Evolutionary conservation across 2,888 invertebrate species (phyloP).

Genomic region (Neoscelio sp.): DNA sequence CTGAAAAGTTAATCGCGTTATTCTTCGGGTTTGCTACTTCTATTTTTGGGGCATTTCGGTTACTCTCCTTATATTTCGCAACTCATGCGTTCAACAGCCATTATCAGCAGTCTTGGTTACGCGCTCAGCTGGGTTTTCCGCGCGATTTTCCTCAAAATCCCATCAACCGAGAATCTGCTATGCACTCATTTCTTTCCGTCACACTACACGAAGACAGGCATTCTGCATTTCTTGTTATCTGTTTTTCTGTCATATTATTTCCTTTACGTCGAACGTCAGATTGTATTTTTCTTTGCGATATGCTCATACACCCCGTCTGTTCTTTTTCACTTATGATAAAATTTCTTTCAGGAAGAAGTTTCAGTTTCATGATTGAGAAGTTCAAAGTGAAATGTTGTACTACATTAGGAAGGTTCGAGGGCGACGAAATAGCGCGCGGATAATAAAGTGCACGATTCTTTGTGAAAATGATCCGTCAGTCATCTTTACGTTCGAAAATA

Average conservation of each 20-base stretch:
- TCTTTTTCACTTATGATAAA: too few relatives aligned
- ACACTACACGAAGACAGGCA: slow-evolving; percentile 16
- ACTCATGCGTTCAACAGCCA: slow-evolving; percentile 59
- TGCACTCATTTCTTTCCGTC: slow-evolving; percentile 51
- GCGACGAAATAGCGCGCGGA: too few relatives aligned
- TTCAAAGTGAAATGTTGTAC: too few relatives aligned
- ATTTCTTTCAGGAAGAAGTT: too few relatives aligned
- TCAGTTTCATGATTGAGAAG: too few relatives aligned
- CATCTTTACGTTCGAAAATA: too few relatives aligned
- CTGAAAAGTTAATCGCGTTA: slow-evolving; percentile 56
- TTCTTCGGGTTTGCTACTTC: slow-evolving; percentile 38
- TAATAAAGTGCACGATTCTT: too few relatives aligned
- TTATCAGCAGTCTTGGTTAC: slow-evolving; percentile 60
- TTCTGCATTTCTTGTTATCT: slow-evolving; percentile 32
- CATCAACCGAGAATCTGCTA: slow-evolving; percentile 50
- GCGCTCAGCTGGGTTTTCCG: slow-evolving; percentile 55
- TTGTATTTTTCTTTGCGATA: too few relatives aligned
- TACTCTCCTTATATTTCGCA: slow-evolving; percentile 59
- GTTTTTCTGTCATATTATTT: slow-evolving; percentile 30
- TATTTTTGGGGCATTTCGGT: slow-evolving; percentile 42
- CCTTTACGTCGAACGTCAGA: not conserved
- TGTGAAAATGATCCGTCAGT: too few relatives aligned
- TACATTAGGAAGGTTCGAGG: too few relatives aligned
- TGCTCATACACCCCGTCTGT: too few relatives aligned
- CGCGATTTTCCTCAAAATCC: slow-evolving; percentile 51